phyloP scores from a whole-genome alignment of 2,113 vertebrate species.

The Pimephales promelas region DNA sequence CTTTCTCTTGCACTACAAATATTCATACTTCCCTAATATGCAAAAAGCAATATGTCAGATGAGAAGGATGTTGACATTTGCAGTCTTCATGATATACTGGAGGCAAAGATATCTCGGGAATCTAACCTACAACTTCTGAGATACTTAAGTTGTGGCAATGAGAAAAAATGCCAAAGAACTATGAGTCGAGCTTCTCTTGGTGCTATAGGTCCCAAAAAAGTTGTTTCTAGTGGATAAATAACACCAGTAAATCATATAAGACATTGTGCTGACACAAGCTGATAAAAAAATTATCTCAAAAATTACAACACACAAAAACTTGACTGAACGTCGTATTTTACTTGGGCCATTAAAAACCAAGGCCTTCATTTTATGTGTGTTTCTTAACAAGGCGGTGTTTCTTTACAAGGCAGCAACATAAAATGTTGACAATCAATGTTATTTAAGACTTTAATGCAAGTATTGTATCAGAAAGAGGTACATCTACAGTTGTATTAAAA shows the following conservation, averaged over 20 bases:
- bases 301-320: not conserved
- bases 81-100: not conserved
- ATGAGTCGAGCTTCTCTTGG: not conserved
- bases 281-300: not conserved
- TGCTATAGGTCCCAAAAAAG: not conserved
- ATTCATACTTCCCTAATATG: not conserved
- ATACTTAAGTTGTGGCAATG: not conserved
- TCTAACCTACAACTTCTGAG: not conserved
- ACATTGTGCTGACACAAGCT: not conserved
- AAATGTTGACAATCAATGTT: not conserved
- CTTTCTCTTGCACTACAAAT: not conserved
- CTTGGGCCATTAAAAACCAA: not conserved
- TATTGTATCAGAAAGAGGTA: not conserved
- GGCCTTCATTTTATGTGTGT: not conserved
- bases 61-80: not conserved
- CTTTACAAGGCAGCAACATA: not conserved
- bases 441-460: slow-evolving; percentile 16
- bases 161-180: not conserved
- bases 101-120: not conserved
- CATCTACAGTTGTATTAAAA: not conserved
- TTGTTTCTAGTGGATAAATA: not conserved
- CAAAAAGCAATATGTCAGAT: not conserved
- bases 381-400: not conserved
- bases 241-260: not conserved
- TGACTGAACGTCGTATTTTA: not conserved